Conservation (phyloP, 2,113 vertebrate genomes). For the Ammodytes marinus region DNA sequence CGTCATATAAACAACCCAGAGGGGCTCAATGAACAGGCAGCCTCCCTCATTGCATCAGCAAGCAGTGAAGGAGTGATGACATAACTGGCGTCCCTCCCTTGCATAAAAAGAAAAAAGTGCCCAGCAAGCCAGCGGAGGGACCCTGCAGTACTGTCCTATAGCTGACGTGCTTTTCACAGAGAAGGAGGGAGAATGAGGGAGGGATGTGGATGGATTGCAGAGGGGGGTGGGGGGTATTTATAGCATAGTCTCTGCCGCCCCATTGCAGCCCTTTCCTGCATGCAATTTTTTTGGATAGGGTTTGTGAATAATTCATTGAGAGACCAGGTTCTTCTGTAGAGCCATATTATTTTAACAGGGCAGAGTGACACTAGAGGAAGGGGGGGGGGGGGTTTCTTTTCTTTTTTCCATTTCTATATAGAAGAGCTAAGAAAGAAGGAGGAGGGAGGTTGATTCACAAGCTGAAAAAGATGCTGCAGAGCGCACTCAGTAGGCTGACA, state of each 20-base stretch:
- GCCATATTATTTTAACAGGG: slow-evolving; percentile 52
- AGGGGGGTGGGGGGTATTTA: slow-evolving; percentile 76
- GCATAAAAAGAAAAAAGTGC: slow-evolving; percentile 69
- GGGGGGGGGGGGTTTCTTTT: background rate
- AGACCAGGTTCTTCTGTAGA: slow-evolving; percentile 30
- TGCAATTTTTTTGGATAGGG: slow-evolving; percentile 56
- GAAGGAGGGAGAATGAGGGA: slow-evolving; percentile 50
- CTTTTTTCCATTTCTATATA: slow-evolving; percentile 1
- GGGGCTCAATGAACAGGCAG: slow-evolving; percentile 55
- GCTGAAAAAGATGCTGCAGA: slow-evolving; percentile 74
- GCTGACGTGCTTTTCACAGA: slow-evolving; percentile 74
- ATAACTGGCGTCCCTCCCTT: slow-evolving; percentile 78
- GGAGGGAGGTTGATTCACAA: slow-evolving; percentile 63
- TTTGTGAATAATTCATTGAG: slow-evolving; percentile 71
- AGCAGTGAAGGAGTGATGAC: slow-evolving; percentile 74
- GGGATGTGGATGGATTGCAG: slow-evolving; percentile 36
- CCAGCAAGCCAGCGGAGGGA: slow-evolving; percentile 64
- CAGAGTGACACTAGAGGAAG: slow-evolving; percentile 38
- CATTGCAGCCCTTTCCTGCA: slow-evolving; percentile 70
- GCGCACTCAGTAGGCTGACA: slow-evolving; percentile 42
- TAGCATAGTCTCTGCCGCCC: slow-evolving; percentile 69
- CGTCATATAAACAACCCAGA: slow-evolving; percentile 56
- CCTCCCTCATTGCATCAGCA: slow-evolving; percentile 53
- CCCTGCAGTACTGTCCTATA: slow-evolving; percentile 75
- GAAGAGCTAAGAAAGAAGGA: slow-evolving; percentile 9